These are phyloP conservation scores for Acrocera orbiculus DNA, from an alignment of 2,888 invertebrate species.

Conservation along the genomic window DNA sequence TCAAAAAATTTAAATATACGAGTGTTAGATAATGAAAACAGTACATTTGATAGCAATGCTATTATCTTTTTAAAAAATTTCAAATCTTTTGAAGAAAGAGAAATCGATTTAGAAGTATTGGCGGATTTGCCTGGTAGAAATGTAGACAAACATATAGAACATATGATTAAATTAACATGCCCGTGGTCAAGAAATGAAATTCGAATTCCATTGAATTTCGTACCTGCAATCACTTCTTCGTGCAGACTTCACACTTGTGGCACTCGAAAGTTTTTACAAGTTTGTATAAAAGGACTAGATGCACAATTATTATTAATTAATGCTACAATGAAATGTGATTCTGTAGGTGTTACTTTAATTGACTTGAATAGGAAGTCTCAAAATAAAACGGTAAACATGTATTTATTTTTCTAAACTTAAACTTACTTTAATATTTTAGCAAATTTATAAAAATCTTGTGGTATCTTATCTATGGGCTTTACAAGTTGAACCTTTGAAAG, in stretches of 20 bases:
- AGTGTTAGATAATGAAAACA: conserved; percentile 4
- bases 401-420: not conserved
- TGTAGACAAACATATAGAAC: conserved; percentile 50
- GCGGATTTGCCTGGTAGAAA: conserved; percentile 58
- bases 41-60: conserved; percentile 25
- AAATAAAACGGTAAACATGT: conserved; percentile 36
- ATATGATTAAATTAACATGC: conserved; percentile 59
- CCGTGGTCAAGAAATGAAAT: conserved; percentile 61
- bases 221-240: conserved; percentile 62
- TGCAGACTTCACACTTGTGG: conserved; percentile 72
- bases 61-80: conserved; percentile 38
- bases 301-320: conserved; percentile 34
- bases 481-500: conserved; percentile 42
- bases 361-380: conserved; percentile 47
- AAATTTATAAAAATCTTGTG: conserved; percentile 53
- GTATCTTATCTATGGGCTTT: conserved; percentile 76
- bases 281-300: conserved; percentile 46
- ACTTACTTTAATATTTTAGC: conserved; percentile 27
- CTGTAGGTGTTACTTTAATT: conserved; percentile 40
- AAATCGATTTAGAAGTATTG: conserved; percentile 45
- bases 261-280: conserved; percentile 70
- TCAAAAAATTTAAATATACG: conserved; percentile 31
- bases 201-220: conserved; percentile 60
- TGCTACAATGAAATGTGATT: conserved; percentile 39
- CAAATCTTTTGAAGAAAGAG: conserved; percentile 46